Base-by-base conservation (phyloP, 1,140 invertebrate genomes). In the Apis cerana region DNA sequence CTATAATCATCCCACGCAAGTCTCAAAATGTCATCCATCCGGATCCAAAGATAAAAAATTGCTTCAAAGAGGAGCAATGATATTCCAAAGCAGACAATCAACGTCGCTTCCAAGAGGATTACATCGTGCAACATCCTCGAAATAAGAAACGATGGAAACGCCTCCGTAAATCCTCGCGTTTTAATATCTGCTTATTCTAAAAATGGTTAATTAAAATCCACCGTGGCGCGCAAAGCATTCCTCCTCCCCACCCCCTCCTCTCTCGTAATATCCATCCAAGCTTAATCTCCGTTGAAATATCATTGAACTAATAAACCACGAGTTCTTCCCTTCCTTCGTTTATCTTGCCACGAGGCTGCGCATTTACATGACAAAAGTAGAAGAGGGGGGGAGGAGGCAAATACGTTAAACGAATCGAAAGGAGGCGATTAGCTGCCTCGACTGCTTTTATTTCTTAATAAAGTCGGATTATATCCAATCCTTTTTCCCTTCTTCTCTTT, bases 191-290 rank as follows among this genome's bases (percentile, higher is more conserved):
- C 74, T 81, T 75, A 81, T 67, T 75, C 52, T 67, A 52, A 75
- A 81, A 81, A 75, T 75, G 75, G 79, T 81, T 81, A 81, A 81
- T 81, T 81, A 81, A 81, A 81, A 81, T 21, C 52, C 52, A 12
- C 21, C 23, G 33, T 23, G 23, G 17, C 33, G 11, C 17, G 54
- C 17, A 33, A 52, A 76, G 13, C 50, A 50, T 13, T 8, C 19
- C 17, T 15, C 23, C n/a, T 9, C 33, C 33, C 27, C 27, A 2
- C 27, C 27, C 33, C 33, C 33, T 59, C 27, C 13, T 12, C 69
- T 62, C 58, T 56, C 17, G 71, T 75, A 67, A 75, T 75, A 56
- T 74, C n/a, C 69, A 62, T 61, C 52, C 79, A 17, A 8, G 61
- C 52, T 43, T 81, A 75, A 81, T 75, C 79, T 81, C 62, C 61